Evolutionary conservation across 2,113 vertebrate genomes (phyloP).

Genomic region (Eubucco bourcierii): DNA sequence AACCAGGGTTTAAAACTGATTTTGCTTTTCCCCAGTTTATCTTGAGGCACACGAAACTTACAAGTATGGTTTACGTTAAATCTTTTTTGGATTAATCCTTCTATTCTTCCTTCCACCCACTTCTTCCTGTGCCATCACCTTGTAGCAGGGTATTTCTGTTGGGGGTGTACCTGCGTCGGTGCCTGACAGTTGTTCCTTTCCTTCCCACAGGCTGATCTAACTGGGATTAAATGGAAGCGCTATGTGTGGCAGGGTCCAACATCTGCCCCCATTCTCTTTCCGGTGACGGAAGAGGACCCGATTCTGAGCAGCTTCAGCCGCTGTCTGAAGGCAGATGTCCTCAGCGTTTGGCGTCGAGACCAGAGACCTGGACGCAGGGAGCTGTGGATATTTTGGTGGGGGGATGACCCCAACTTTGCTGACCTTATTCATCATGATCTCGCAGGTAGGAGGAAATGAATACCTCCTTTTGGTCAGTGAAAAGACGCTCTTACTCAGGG

Average conservation of each 20-base stretch:
- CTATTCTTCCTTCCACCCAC: neutral
- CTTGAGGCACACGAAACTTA: neutral
- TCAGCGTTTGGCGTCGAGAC: slow-evolving; percentile 94
- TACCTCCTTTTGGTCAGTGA: neutral
- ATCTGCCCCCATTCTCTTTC: slow-evolving; percentile 95
- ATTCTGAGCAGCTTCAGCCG: slow-evolving; percentile 98
- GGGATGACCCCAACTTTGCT: slow-evolving; percentile 93
- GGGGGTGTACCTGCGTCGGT: neutral
- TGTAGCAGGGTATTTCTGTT: neutral
- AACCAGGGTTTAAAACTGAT: neutral
- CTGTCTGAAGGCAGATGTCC: slow-evolving; percentile 94
- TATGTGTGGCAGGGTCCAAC: slow-evolving; percentile 96
- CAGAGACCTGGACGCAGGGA: slow-evolving; percentile 92
- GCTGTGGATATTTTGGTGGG: slow-evolving; percentile 99
- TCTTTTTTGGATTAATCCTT: neutral
- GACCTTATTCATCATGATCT: slow-evolving; percentile 96
- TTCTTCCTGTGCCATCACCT: neutral
- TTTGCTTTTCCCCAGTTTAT: neutral
- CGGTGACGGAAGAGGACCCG: slow-evolving; percentile 97
- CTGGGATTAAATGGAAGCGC: slow-evolving; percentile 98
- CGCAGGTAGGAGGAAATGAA: slow-evolving; percentile 77
- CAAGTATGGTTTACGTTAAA: accelerated
- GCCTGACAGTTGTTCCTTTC: neutral
- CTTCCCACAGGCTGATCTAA: slow-evolving; percentile 88
- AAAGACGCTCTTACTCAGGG: neutral